These are phyloP conservation scores for Lucilia cuprina DNA, from an alignment of 1,140 invertebrate species.

Conservation along the genomic window DNA sequence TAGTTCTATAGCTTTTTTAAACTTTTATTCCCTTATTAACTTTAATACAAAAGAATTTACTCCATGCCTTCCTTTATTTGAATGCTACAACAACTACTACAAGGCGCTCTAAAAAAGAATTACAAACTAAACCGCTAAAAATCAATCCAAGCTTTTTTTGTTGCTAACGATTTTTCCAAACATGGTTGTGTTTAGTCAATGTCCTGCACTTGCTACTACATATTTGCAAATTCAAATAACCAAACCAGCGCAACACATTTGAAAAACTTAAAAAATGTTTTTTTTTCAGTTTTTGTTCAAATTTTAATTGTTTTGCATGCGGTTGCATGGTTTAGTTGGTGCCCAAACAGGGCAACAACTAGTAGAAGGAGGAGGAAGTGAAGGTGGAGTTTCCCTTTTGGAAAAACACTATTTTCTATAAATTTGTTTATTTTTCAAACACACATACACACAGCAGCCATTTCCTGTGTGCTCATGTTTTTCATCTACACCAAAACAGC, in stretches of 20 bases:
- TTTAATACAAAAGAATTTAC: too few relatives aligned
- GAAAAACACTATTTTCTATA: not conserved
- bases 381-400: too few relatives aligned
- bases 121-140: not conserved
- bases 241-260: not conserved
- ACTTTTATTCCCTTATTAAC: too few relatives aligned
- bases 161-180: not conserved
- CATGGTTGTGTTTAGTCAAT: not conserved
- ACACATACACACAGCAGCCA: not conserved
- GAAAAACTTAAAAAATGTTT: not conserved
- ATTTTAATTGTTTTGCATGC: constrained; percentile 32
- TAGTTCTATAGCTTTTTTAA: too few relatives aligned
- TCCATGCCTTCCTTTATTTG: too few relatives aligned
- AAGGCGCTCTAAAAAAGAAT: too few relatives aligned
- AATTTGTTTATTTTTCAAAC: not conserved
- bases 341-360: not conserved
- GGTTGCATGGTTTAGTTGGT: not conserved
- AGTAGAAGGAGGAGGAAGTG: too few relatives aligned
- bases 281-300: not conserved
- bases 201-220: not conserved
- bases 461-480: not conserved
- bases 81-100: too few relatives aligned
- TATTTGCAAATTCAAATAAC: too few relatives aligned
- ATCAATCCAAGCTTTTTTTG: not conserved
- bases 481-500: too few relatives aligned